Conservation (phyloP, 2,113 vertebrate species). For the Bungarus multicinctus region DNA sequence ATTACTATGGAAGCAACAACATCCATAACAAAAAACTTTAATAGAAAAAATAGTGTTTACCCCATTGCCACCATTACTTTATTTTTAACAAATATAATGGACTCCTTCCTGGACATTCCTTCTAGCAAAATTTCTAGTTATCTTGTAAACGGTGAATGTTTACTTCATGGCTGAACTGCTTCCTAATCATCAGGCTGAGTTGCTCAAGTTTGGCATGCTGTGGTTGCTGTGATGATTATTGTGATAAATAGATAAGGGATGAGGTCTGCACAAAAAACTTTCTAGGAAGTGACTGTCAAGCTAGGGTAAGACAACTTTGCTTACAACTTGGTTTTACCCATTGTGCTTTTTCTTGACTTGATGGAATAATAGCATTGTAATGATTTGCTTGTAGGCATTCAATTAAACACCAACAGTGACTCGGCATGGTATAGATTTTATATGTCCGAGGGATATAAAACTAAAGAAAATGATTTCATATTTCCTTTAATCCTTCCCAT, state of each 20-base stretch:
- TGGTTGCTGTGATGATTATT: slow-evolving; percentile 10
- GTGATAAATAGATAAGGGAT: slow-evolving; percentile 18
- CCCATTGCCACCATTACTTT: slow-evolving; percentile 6
- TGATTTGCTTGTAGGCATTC: slow-evolving; percentile 63
- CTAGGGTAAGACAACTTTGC: slow-evolving; percentile 59
- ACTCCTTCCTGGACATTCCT: slow-evolving; percentile 10
- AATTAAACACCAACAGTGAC: slow-evolving; percentile 70
- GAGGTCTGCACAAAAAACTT: slow-evolving; percentile 43
- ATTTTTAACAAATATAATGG: slow-evolving; percentile 27
- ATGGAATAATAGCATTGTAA: slow-evolving; percentile 56
- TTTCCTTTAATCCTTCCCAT: slow-evolving; percentile 14
- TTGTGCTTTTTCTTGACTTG: slow-evolving; percentile 47
- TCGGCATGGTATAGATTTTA: slow-evolving; percentile 63
- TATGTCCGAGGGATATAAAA: slow-evolving; percentile 59
- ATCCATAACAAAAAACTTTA: neutral
- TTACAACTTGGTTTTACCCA: slow-evolving; percentile 62
- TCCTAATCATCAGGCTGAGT: slow-evolving; percentile 48
- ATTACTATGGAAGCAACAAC: neutral
- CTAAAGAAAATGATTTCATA: slow-evolving; percentile 54
- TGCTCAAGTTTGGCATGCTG: slow-evolving; percentile 19
- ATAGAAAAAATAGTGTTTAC: slow-evolving; percentile 18
- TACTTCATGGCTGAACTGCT: slow-evolving; percentile 37
- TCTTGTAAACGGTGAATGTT: slow-evolving; percentile 4
- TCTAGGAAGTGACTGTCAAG: slow-evolving; percentile 44
- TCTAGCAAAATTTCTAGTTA: slow-evolving; percentile 37